A percentile compares a stretch with the other conserved stretches of the same genome.
phyloP scores from a whole-genome alignment of 1,140 invertebrate genomes.

The Platorchestia sp. region DNA sequence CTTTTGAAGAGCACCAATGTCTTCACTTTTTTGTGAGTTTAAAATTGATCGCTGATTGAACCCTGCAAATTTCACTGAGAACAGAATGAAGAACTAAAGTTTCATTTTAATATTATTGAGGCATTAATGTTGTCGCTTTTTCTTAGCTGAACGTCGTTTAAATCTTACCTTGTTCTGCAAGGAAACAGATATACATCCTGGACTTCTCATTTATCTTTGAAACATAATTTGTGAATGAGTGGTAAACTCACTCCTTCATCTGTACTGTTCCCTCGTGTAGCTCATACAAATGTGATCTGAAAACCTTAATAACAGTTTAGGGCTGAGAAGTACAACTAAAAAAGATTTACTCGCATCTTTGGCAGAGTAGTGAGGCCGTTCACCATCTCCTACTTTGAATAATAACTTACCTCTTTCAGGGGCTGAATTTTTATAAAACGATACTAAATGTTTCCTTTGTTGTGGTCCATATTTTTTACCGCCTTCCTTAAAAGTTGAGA shows the following conservation, averaged over 20 bases:
- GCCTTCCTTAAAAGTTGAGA: no score
- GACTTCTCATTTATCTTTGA: neutral
- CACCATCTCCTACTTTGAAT: neutral
- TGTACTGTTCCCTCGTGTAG: neutral
- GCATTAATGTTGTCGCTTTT: neutral
- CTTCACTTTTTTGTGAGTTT: neutral
- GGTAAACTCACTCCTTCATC: neutral
- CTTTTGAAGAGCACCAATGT: neutral
- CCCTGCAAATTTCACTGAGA: neutral
- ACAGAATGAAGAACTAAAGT: neutral
- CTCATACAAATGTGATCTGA: neutral
- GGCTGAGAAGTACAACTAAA: neutral
- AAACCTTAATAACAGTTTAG: neutral
- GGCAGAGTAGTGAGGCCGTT: neutral
- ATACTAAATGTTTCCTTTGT: no score
- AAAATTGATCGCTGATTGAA: neutral
- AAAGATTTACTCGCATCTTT: neutral
- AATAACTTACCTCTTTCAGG: no score
- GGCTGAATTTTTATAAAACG: no score
- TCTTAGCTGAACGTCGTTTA: neutral
- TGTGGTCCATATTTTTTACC: no score
- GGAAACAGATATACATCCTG: neutral
- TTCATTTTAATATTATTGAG: neutral
- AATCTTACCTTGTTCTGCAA: neutral
- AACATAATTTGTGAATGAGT: neutral